Conservation (phyloP, 1,140 invertebrate genomes). For the Platorchestia sp. region DNA sequence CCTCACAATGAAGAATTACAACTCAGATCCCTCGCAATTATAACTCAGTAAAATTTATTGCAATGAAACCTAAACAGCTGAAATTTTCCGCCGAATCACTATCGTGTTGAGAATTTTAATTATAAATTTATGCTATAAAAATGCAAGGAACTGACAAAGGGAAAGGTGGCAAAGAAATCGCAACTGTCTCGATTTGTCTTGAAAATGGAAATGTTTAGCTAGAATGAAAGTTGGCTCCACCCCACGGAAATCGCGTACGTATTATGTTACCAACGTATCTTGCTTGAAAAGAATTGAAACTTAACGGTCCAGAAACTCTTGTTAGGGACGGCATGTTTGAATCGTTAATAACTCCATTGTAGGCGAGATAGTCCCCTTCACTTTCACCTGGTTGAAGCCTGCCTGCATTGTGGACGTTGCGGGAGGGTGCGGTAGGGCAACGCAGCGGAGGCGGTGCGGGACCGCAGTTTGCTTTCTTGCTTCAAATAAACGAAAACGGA, state of each 20-base stretch:
- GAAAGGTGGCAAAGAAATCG: background rate
- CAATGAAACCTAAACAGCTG: background rate
- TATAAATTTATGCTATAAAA: background rate
- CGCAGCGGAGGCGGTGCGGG: no score
- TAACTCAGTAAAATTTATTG: background rate
- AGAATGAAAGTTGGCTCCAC: background rate
- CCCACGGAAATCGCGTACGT: background rate
- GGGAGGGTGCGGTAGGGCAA: no score
- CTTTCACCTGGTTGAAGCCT: background rate
- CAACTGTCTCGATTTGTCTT: background rate
- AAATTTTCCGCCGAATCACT: background rate
- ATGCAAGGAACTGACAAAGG: background rate
- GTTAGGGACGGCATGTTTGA: background rate
- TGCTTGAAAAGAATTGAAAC: background rate
- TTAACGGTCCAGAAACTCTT: background rate
- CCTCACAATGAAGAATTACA: no score
- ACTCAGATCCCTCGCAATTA: no score
- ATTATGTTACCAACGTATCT: background rate
- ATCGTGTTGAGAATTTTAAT: background rate
- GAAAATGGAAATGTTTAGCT: background rate
- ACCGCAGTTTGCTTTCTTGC: background rate
- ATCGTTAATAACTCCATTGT: background rate
- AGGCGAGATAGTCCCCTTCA: background rate
- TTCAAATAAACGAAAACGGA: background rate
- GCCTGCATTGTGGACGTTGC: background rate